Evolutionary conservation across 2,888 invertebrate species (phyloP).

Genomic region (Listrodromus nycthemerus): DNA sequence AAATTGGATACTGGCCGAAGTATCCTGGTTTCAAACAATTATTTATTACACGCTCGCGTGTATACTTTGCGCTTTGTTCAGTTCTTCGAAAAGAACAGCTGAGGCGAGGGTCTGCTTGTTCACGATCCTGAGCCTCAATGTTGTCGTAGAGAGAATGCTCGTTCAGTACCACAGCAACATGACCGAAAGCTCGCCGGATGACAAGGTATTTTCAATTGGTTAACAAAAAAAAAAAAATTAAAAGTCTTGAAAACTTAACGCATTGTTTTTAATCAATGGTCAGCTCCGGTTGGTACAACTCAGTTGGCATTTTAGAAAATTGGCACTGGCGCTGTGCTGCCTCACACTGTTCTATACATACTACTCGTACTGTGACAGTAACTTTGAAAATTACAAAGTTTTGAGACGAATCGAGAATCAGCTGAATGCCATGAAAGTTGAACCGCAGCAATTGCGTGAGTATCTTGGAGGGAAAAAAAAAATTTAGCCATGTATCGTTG

Average conservation of each 20-base stretch:
- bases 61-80: slow-evolving; percentile 86
- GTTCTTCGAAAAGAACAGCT: slow-evolving; percentile 86
- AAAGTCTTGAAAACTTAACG: not conserved
- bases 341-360: slow-evolving; percentile 76
- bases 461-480: not conserved
- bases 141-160: slow-evolving; percentile 85
- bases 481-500: too few species aligned
- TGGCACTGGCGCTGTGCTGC: slow-evolving; percentile 74
- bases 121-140: slow-evolving; percentile 85
- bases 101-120: slow-evolving; percentile 86
- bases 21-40: slow-evolving; percentile 88
- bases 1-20: slow-evolving; percentile 87
- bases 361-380: slow-evolving; percentile 76
- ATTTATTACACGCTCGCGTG: slow-evolving; percentile 86
- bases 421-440: slow-evolving; percentile 67
- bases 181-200: slow-evolving; percentile 64
- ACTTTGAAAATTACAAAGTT: slow-evolving; percentile 76
- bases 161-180: slow-evolving; percentile 77
- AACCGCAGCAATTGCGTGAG: slow-evolving; percentile 44
- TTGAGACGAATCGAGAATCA: slow-evolving; percentile 78
- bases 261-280: not conserved
- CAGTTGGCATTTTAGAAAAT: slow-evolving; percentile 79
- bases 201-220: slow-evolving; percentile 71
- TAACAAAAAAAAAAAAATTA: not conserved
- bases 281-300: slow-evolving; percentile 71